Evolutionary conservation across 92 coral and sea anemone genomes (phyloP), one percentile per base, ranked within the genome.

Genomic region (Anthopleura xanthogrammica): DNA sequence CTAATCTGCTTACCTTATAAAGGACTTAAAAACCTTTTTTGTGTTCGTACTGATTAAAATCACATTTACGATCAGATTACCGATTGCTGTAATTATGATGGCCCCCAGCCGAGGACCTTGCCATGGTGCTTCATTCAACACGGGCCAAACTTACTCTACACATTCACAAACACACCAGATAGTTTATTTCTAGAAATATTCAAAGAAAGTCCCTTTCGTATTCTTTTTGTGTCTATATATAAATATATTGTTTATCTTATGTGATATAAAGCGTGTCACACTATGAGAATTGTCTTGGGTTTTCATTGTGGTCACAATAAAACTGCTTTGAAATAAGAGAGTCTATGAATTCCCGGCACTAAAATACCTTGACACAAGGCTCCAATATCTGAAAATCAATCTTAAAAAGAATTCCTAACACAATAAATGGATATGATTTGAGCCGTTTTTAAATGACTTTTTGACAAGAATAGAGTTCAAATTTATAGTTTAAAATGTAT

Each of bases 1-100:
- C 74, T 68, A 68, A 68, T 68, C 74, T 68, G 74, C 41, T 68
- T 68, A 23, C 74, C 74, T n/a, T 11, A 68, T 68, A 68, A 68
- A 23, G 29, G 40, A 68, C 74, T 68, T 68, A 5, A 68, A 68
- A 68, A 16, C 17, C 74, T 23, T 23, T 54, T 23, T 68, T 68
- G 74, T 68, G 41, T 23, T 29, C 46, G 10, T 68, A 20, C 74
- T 68, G 74, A 68, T 68, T 68, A 16, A 68, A 68, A 68, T 68
- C 74, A 68, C 74, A 23, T 68, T 68, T 68, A 24, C 2, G 74
- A 68, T 68, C 41, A 29, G 74, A 68, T 68, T 68, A 68, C 41
- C 74, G 74, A 68, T 68, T 68, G 74, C 24, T 68, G 16, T 36
- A 12, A 68, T 36, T 36, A 23, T 29, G 40, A 68, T 12, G 16